Conservation (phyloP, 2,888 invertebrate genomes). For the Pseudanteris insignis region DNA sequence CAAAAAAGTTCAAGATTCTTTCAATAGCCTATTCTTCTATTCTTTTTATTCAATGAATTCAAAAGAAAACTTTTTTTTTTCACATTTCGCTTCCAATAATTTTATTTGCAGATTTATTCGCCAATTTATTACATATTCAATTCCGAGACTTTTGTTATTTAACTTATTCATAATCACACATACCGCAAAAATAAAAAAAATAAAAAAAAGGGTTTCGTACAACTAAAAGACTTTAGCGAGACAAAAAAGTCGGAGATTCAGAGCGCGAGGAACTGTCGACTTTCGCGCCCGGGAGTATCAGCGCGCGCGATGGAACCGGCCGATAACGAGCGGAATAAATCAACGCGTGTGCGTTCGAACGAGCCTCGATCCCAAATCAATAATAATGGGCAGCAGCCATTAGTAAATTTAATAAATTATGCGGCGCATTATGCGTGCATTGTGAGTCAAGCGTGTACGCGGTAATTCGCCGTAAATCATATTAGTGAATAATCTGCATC, state of each 20-base stretch:
- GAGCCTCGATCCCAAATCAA: constrained; percentile 62
- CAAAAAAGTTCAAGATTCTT: no score
- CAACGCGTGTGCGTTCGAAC: constrained; percentile 58
- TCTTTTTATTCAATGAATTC: no score
- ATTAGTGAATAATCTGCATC: constrained; percentile 67
- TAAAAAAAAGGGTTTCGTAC: not conserved
- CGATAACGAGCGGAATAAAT: constrained; percentile 66
- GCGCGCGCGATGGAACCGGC: constrained; percentile 61
- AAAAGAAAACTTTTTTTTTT: no score
- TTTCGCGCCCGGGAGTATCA: constrained; percentile 48
- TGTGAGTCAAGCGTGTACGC: constrained; percentile 59
- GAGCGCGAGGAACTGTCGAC: constrained; percentile 31
- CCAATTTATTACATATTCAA: no score
- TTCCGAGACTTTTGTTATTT: no score
- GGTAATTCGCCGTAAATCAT: constrained; percentile 66
- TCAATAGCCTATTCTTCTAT: no score
- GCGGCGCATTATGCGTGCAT: constrained; percentile 66
- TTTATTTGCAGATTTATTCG: no score
- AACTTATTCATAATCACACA: constrained; percentile 29
- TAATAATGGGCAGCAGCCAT: constrained; percentile 67
- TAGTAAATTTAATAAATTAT: constrained; percentile 68
- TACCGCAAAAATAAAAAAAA: not conserved
- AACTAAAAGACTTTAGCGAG: no score
- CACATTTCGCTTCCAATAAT: no score
- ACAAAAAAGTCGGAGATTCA: not conserved